These are phyloP conservation scores for Hippoglossus hippoglossus DNA, from an alignment of 2,797 vertebrate species.

Conservation along the genomic window DNA sequence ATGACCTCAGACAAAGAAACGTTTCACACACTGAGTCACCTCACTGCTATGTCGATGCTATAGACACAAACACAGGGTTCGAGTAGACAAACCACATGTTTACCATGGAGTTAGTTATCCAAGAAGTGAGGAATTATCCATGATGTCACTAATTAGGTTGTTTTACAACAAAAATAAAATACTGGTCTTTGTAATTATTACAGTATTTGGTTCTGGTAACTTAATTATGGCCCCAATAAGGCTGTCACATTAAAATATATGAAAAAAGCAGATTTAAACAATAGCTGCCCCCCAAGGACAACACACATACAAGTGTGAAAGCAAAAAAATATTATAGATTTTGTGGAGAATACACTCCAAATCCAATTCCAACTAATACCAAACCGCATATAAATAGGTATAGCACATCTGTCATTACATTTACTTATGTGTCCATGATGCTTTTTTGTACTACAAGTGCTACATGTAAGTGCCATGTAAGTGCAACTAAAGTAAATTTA, in stretches of 20 bases:
- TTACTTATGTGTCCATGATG: too few species aligned
- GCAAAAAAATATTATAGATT: too few species aligned
- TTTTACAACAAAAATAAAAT: conserved; percentile 38
- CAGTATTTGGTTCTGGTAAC: conserved; percentile 18
- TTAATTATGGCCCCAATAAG: conserved; percentile 16
- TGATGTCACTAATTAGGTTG: conserved; percentile 65
- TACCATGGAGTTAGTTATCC: conserved; percentile 44
- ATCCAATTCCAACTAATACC: too few species aligned
- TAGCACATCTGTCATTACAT: too few species aligned
- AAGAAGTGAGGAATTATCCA: conserved; percentile 36
- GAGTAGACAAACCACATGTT: conserved; percentile 54
- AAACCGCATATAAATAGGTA: too few species aligned
- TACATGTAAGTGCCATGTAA: too few species aligned
- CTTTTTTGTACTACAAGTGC: too few species aligned
- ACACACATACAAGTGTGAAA: neutral
- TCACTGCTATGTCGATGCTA: conserved; percentile 51
- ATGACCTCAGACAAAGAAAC: conserved; percentile 70
- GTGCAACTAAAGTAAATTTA: too few species aligned
- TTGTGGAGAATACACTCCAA: too few species aligned
- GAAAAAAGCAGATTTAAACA: conserved; percentile 10
- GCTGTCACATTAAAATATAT: conserved; percentile 1
- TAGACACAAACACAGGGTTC: conserved; percentile 66
- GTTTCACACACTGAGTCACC: conserved; percentile 58
- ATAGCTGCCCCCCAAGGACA: conserved; percentile 6
- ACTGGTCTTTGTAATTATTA: conserved; percentile 36